Evolutionary conservation across 2,797 vertebrate species (phyloP), one percentile per base, ranked within the genome.

Genomic region (Schizothorax lantsangensis): DNA sequence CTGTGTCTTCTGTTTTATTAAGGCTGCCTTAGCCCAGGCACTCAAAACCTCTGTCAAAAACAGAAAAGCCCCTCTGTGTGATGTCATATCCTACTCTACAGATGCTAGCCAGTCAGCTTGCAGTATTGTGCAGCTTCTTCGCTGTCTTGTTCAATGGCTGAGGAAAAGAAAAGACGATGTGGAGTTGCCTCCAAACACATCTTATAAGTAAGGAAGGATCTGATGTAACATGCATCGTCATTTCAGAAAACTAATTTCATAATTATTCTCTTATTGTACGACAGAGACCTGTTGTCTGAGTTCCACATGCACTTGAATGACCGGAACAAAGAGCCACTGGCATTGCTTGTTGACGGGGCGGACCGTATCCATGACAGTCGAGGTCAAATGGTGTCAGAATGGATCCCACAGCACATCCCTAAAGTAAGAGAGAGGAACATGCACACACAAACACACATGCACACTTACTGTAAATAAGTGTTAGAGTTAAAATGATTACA

Each of bases 401-500:
- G 97, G 97, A 95, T 98, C 40, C 97, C 97, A 12, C 93, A 95
- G 86, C 90, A 90, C 21, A 88, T 97, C 84, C 95, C 96, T 54
- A 86, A 85, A 93, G 97, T 97, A 57, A 83, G 93, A 86, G 17
- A 81, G n/a, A 66, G 3, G 7, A 45, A 49, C 36, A 38, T 43
- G 23, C n/a, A 19, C 30, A 1, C 1, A 30, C 30, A 49, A 49
- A 49, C 4, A 17, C 15, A 49, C 47, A 17, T 52, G 11, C n/a
- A n/a, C 57, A 68, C 57, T 52, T 45, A 19, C 49, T 36, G 30
- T 36, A 23, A 47, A 73, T 47, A 30, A 30, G n/a, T 30, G 72
- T 33, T 33, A 33, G 9, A 43, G 2, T 43, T 43, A 43, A 43
- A 43, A 43, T 10, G 40, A 43, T 43, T 2, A 15, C 30, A 33